Base-by-base conservation (phyloP, 2,797 vertebrate genomes). In the Loriculus beryllinus region DNA sequence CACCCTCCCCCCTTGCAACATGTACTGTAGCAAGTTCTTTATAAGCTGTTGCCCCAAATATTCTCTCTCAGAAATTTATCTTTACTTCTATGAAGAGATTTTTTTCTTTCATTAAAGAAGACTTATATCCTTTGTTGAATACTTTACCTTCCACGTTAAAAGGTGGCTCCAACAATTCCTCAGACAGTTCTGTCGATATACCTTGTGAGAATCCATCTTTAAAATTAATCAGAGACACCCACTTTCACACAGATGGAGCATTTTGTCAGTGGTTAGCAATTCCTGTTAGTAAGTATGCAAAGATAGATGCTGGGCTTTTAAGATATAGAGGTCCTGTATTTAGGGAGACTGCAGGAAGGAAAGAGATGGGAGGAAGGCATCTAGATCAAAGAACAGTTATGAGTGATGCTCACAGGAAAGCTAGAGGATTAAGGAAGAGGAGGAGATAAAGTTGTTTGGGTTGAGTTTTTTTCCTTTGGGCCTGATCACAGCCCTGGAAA, bases 201-300 rank as follows among this genome's bases (percentile, higher is more conserved):
- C 97, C 97, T 98, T 98, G 96, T 97, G 97, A 97, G 97, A 98
- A 96, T 98, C 97, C 98, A 97, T 97, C 97, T 98, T 98, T 97
- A 98, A 97, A 97, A 97, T 97, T 97, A 97, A 98, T 97, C 96
- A 98, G 96, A 98, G 96, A 98, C 96, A 98, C 97, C 97, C 97
- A 98, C 97, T 96, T 97, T 97, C 97, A 98, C 97, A 97, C 96
- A 96, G 96, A 94, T 96, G 96, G 97, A 97, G 82, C 87, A 96
- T 96, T 74, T 78, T 88, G 97, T 97, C 97, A 97, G 97, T 95
- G 96, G 96, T 97, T 97, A 97, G 97, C 95, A 97, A 96, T 97
- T 96, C 97, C 97, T 97, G 97, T 98, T 98, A 98, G 97, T 98
- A 97, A 96, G 92, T 97, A 89, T 89, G 96, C 97, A 97, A 92